A percentile compares a stretch with the other conserved stretches of the same genome.
phyloP scores from a whole-genome alignment of 2,113 vertebrate genomes.

The Cyphotilapia sp. region DNA sequence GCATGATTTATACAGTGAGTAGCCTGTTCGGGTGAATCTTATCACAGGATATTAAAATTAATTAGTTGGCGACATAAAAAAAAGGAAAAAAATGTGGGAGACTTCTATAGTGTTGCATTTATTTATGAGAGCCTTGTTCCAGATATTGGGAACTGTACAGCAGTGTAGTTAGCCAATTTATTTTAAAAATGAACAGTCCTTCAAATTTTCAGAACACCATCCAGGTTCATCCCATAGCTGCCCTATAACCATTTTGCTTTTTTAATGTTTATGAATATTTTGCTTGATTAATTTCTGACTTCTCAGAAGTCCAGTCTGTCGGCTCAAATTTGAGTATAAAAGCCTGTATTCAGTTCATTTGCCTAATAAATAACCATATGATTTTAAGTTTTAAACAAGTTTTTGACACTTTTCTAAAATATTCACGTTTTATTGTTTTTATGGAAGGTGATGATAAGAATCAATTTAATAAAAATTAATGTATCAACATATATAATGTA shows the following conservation, averaged over 20 bases:
- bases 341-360: not conserved
- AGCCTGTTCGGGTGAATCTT: not conserved
- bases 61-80: not conserved
- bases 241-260: not conserved
- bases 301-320: not conserved
- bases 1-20: not conserved
- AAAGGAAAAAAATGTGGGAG: accelerated
- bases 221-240: not conserved
- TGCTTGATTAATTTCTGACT: not conserved
- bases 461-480: not conserved
- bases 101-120: not conserved
- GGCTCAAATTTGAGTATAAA: not conserved
- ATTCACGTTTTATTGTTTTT: not conserved
- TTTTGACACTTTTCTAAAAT: not conserved
- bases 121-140: not conserved
- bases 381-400: not conserved
- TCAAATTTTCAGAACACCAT: not conserved
- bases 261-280: not conserved
- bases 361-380: not conserved
- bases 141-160: not conserved
- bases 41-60: slow-evolving; percentile 6
- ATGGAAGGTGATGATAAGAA: not conserved
- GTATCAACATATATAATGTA: not conserved
- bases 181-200: not conserved
- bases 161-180: not conserved